phyloP scores from a whole-genome alignment of 1,140 invertebrate genomes.

The Caligus rogercresseyi region DNA sequence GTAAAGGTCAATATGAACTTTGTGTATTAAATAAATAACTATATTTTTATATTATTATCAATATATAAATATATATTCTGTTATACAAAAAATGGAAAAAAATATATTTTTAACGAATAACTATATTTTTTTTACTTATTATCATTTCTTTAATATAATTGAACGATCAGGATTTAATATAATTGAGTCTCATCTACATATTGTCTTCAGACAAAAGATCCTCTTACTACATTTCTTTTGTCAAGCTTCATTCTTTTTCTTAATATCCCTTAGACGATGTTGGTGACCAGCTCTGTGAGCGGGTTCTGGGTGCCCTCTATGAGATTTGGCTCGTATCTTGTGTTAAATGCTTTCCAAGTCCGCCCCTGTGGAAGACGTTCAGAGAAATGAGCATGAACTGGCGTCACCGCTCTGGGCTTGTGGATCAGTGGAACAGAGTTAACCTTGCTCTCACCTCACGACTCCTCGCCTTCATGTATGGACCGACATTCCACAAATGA shows the following conservation, averaged over 20 bases:
- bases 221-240: no score
- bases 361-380: constrained; percentile 86
- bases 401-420: constrained; percentile 74
- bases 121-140: no score
- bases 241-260: not conserved
- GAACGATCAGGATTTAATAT: no score
- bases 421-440: constrained; percentile 87
- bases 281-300: constrained; percentile 80
- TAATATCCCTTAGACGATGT: constrained; percentile 48
- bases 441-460: constrained; percentile 69
- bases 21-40: no score
- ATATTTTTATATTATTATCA: no score
- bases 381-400: constrained; percentile 74
- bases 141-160: no score
- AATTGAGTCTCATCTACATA: no score
- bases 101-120: no score
- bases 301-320: constrained; percentile 78
- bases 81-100: no score
- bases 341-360: constrained; percentile 69
- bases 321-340: constrained; percentile 89
- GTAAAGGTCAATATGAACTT: no score
- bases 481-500: constrained; percentile 60
- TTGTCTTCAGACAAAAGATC: no score
- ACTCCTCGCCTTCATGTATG: constrained; percentile 71
- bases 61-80: no score